Evolutionary conservation across 2,888 invertebrate species (phyloP).

Genomic region (Platycnemis pennipes): DNA sequence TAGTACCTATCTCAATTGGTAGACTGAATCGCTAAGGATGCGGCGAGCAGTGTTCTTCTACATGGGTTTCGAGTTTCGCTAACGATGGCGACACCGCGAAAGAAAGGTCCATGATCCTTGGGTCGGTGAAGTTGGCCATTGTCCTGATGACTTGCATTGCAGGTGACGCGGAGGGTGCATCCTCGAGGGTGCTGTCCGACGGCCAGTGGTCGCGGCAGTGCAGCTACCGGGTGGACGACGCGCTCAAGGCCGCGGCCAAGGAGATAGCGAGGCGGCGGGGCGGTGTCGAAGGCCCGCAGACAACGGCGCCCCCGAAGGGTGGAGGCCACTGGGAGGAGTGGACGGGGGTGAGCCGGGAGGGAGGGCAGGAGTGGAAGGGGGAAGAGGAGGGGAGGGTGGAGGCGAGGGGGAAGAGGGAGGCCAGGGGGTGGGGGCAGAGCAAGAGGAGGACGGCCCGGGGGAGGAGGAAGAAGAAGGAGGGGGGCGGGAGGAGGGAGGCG

Average conservation of each 20-base stretch:
- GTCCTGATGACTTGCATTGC: not conserved
- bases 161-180: not conserved
- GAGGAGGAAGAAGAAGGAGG: not conserved
- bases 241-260: constrained; percentile 12
- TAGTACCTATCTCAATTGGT: no score
- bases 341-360: not conserved
- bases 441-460: not conserved
- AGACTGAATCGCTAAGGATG: no score
- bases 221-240: constrained; percentile 31
- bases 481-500: not conserved
- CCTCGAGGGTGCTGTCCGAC: not conserved
- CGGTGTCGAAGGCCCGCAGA: not conserved
- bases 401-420: not conserved
- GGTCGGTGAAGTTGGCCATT: no score
- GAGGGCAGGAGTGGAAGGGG: not conserved
- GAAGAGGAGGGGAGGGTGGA: not conserved
- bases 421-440: not conserved
- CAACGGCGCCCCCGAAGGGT: not conserved
- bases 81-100: no score
- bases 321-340: not conserved
- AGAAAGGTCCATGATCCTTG: no score
- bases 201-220: constrained; percentile 3
- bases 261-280: not conserved
- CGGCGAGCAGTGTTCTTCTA: no score
- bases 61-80: no score